phyloP scores from a whole-genome alignment of 2,113 vertebrate species.

The Leptodactylus fuscus region DNA sequence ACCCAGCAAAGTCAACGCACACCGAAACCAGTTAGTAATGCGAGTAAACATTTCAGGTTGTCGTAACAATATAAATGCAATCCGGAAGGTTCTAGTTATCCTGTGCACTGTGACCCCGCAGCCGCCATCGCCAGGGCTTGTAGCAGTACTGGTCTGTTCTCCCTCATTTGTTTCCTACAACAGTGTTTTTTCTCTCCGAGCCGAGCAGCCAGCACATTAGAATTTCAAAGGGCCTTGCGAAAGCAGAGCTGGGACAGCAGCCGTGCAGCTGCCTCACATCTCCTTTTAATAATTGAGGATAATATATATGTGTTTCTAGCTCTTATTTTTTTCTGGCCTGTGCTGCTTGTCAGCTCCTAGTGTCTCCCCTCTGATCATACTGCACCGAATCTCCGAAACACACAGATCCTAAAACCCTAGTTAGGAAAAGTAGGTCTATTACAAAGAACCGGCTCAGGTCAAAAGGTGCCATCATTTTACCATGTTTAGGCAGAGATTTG shows the following conservation, averaged over 20 bases:
- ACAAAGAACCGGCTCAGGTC: not conserved
- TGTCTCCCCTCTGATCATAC: constrained; percentile 81
- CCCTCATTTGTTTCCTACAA: constrained; percentile 49
- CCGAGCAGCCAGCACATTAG: constrained; percentile 68
- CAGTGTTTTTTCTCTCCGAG: constrained; percentile 64
- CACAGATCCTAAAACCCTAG: constrained; percentile 72
- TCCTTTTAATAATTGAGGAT: constrained; percentile 81
- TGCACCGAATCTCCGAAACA: constrained; percentile 69
- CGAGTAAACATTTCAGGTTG: constrained; percentile 9
- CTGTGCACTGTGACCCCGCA: constrained; percentile 42
- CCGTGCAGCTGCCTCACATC: constrained; percentile 76
- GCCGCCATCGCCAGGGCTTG: constrained; percentile 19
- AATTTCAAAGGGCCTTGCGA: constrained; percentile 71
- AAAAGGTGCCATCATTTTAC: not conserved
- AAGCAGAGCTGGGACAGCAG: constrained; percentile 68
- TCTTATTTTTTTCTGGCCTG: constrained; percentile 70
- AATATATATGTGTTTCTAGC: constrained; percentile 84
- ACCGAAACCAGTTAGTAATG: not conserved
- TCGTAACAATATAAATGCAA: constrained; percentile 14
- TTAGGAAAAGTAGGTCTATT: constrained; percentile 81
- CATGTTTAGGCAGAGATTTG: not conserved
- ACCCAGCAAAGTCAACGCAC: not conserved
- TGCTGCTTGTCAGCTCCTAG: constrained; percentile 79
- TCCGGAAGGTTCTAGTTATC: constrained; percentile 34
- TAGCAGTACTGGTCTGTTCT: not conserved